Conservation (phyloP, 2,113 vertebrate species). For the Drymodes brunneopygia region DNA sequence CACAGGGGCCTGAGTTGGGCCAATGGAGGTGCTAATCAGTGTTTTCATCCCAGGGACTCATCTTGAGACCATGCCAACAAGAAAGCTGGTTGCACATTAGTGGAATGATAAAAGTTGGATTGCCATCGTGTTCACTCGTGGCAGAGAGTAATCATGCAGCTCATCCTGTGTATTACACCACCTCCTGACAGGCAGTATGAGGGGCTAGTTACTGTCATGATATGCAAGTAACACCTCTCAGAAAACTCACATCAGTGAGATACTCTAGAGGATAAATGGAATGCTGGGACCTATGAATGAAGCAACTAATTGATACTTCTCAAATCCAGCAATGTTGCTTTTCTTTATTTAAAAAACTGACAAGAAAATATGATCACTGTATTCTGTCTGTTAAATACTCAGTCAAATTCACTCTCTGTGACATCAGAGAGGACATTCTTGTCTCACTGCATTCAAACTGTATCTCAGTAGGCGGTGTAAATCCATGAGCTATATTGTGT, state of each 20-base stretch:
- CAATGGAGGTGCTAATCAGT: not conserved
- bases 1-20: not conserved
- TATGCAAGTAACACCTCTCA: not conserved
- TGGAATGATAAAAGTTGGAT: not conserved
- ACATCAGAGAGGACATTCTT: not conserved
- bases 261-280: not conserved
- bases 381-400: not conserved
- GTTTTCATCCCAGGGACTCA: not conserved
- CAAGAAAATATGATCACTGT: not conserved
- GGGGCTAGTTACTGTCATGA: not conserved
- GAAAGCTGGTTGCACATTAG: not conserved
- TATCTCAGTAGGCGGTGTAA: not conserved
- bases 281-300: not conserved
- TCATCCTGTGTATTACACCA: not conserved
- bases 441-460: not conserved
- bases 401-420: not conserved
- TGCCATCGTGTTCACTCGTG: not conserved
- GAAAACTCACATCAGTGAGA: not conserved
- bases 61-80: fast-evolving
- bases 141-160: not conserved
- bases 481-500: not conserved
- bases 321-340: not conserved
- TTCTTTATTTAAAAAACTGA: not conserved
- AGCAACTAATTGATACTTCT: not conserved
- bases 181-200: not conserved